Base-by-base conservation (phyloP, 2,797 vertebrate genomes). In the Phalanger gymnotis region DNA sequence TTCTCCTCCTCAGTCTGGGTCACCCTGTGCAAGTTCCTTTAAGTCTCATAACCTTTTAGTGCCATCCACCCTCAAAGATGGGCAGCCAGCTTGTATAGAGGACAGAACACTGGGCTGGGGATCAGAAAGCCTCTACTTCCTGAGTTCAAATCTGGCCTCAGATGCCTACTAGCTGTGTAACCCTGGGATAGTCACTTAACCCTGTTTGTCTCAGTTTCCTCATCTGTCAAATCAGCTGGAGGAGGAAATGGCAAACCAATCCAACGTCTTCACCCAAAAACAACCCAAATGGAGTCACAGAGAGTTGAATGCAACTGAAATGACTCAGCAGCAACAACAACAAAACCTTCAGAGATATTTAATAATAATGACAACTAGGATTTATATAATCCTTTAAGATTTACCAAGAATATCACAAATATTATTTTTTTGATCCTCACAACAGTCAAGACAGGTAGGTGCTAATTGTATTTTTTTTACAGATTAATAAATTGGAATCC, bases 1-100 rank as follows among this genome's bases (percentile, higher is more conserved):
- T 19, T 22, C 16, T 22, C n/a, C n/a, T 40, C n/a, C 22, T 2
- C 16, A 22, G 6, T 1, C 9, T 40, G 0, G 5, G 9, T 73
- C 9, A 73, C 66, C 5, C 14, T 22, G 34, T n/a, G 34, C 5
- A 40, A 73, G n/a, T 22, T 19, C 66, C 19, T 40, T 22, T 22
- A 22, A 40, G 5, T 5, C 66, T 40, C 16, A 22, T 40, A 73
- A 73, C 5, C 16, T 40, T 40, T 73, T 40, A 22, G 27, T 73
- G 34, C 58, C 12, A 14, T 66, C 34, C 5, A 16, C 13, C 34
- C 14, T 66, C 12, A 34, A 34, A 66, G 12, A 34, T 66, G 30
- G 13, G 14, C 61, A 66, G 12, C 1, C n/a, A n/a, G 1, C 31
- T 66, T 1, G 4, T 66, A 61, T 3, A 34, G 31, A n/a, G 31